These are phyloP conservation scores for Tachuris rubrigastra DNA, from an alignment of 2,113 vertebrate genomes.

Conservation along the genomic window DNA sequence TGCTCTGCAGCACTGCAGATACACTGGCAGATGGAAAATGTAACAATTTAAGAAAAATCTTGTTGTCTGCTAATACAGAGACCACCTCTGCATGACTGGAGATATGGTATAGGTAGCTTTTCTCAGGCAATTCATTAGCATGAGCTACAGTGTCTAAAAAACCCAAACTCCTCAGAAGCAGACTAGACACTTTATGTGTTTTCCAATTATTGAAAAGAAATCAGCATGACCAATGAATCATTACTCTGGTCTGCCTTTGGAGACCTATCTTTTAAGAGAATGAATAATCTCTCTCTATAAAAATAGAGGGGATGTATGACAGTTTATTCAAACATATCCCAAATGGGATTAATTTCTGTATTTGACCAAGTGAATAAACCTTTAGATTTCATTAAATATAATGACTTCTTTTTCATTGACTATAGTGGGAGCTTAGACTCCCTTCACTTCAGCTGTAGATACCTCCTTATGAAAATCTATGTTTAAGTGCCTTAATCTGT, in stretches of 20 bases:
- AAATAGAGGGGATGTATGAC: not conserved
- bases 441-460: not conserved
- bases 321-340: not conserved
- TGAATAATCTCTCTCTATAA: not conserved
- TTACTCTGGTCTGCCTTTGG: not conserved
- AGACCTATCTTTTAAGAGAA: not conserved
- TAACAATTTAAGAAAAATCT: not conserved
- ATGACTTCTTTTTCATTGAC: not conserved
- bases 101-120: fast-evolving
- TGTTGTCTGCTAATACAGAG: not conserved
- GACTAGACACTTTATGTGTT: not conserved
- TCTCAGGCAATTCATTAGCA: not conserved
- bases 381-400: not conserved
- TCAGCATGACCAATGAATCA: not conserved
- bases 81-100: not conserved
- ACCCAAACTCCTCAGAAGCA: not conserved
- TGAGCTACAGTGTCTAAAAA: not conserved
- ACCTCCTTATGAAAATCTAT: not conserved
- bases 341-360: not conserved
- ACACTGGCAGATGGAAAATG: not conserved
- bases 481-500: not conserved
- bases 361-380: not conserved
- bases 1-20: not conserved
- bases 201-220: not conserved
- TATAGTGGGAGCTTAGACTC: not conserved